Base-by-base conservation (phyloP, 2,888 invertebrate genomes). In the Anodontia alba region DNA sequence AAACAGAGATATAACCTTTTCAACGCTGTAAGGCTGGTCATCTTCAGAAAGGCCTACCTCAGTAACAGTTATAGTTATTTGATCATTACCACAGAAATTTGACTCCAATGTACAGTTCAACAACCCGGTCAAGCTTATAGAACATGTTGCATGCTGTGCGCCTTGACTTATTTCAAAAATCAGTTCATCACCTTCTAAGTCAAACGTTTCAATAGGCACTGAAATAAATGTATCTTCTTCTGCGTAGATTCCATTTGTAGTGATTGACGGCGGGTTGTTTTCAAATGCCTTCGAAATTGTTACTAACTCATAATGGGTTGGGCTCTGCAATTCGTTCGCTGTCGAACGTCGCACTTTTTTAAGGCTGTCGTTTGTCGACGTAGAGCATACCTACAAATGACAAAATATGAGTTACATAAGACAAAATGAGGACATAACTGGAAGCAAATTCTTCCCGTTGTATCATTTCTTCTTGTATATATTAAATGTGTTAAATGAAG, bases 111-210 rank as follows among this genome's bases (percentile, higher is more conserved):
- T 68, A 36, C 86, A 87, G 15, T 72, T 76, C 29, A 89, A 51
- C 10, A 70, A 36, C 0, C 87, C 88, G 36, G 76, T 75, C 1
- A 54, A n/a, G 8, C 81, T 80, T 12, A 88, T 77, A 23, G 67
- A 80, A 49, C 84, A 82, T 1, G 31, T 20, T 0, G 83, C 77
- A n/a, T 85, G 42, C 15, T 26, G 15, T n/a, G 86, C 87, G 20
- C 42, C 23, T 31, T 78, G 36, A 0, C 29, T 36, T 23, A 88
- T 78, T 1, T 83, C 62, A 54, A 83, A 88, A 10, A 76, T 38
- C 0, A 88, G 73, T 12, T 67, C 68, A 62, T 89, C 89, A 43
- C 76, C 71, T 71, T 89, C 88, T 36, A 51, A 29, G 77, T 89
- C 89, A 46, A 29, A 42, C 1, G 77, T 78, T 69, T 75, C 69